phyloP scores from a whole-genome alignment of 1,140 invertebrate species.

The Drosophila grimshawi region DNA sequence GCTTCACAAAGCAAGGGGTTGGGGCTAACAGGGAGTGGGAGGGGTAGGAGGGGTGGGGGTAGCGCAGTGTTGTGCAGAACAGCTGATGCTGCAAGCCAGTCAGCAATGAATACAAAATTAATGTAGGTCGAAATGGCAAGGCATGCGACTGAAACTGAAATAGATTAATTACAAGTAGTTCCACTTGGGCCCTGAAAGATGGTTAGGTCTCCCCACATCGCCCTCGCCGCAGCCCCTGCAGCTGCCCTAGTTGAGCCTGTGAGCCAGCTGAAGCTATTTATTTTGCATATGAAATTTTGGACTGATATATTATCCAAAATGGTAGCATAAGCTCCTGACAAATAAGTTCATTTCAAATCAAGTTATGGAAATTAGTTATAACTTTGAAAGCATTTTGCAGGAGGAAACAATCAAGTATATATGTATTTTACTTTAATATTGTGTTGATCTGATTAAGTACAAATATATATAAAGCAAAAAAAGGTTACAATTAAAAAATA shows the following conservation, averaged over 20 bases:
- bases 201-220: not conserved
- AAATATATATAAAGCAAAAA: too few species aligned
- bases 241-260: not conserved
- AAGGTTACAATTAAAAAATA: too few species aligned
- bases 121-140: constrained; percentile 80
- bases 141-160: constrained; percentile 72
- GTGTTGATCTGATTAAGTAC: too few species aligned
- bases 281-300: constrained; percentile 45
- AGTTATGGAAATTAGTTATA: not conserved
- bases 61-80: constrained; percentile 30
- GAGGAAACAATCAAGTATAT: too few species aligned
- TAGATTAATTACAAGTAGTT: constrained; percentile 76
- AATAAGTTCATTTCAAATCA: constrained; percentile 20
- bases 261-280: constrained; percentile 48
- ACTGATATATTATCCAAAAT: constrained; percentile 36
- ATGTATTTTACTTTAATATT: too few species aligned
- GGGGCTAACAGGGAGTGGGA: not conserved
- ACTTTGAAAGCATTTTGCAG: not conserved
- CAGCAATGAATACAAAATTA: constrained; percentile 80
- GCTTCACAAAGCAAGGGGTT: not conserved
- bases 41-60: constrained; percentile 28
- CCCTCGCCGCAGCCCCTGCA: not conserved
- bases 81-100: constrained; percentile 66
- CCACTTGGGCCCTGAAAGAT: constrained; percentile 25
- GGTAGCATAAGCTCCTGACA: not conserved